Base-by-base conservation (phyloP, 1,140 invertebrate genomes). In the Coelopa frigida region DNA sequence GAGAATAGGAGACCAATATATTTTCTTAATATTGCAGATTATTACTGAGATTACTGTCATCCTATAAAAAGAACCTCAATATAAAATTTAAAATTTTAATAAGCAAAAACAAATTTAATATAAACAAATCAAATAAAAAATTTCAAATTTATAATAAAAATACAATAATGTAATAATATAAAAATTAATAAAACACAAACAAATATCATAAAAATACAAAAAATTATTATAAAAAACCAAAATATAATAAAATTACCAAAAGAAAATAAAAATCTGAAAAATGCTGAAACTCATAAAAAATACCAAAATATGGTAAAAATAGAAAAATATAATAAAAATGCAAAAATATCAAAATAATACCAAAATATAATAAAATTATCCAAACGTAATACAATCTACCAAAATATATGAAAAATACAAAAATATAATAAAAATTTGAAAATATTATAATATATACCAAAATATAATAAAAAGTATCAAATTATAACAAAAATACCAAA, bases 101-200 rank as follows among this genome's bases (percentile, higher is more conserved):
- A n/a, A n/a, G n/a, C n/a, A 21, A 21, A 38, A 38, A 12, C 36
- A 22, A 21, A 38, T n/a, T n/a, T 37, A 15, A 3, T 17, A 37
- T 11, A 38, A 3, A 38, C 22, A 38, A 21, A 38, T 5, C 5
- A 6, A 21, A 2, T 22, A 38, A 21, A 38, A 20, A 38, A 38
- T 23, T 38, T 21, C 22, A 38, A 38, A 38, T 38, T 14, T 38
- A 38, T 23, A 38, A 38, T 22, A 20, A 23, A 38, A 38, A 38
- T 21, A 6, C 14, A 22, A 38, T 21, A 38, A 38, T 22, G 15
- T n/a, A 38, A 22, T 22, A 22, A 38, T 22, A 38, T 21, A 38
- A 20, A 37, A 21, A 38, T 21, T 38, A 22, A 22, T 22, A 20
- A 38, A 38, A 21, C 22, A 38, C 35, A 36, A 38, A 38, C 17